These are phyloP conservation scores for Pocillopora damicornis DNA, from an alignment of 64 coral and sea anemone genomes.

Conservation along the genomic window DNA sequence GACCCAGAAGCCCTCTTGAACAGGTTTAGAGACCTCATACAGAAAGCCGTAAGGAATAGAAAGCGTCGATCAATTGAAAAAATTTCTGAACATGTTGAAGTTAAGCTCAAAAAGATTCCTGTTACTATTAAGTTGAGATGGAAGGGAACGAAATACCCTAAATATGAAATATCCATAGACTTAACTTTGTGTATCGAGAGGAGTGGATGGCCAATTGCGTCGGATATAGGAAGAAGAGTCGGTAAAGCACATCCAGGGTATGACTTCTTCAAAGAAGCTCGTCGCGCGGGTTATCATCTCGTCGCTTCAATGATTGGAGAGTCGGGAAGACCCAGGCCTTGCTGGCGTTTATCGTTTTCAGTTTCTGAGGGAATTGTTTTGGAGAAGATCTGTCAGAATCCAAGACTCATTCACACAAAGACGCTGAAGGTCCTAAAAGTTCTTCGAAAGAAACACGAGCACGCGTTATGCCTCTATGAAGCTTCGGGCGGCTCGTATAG, in stretches of 20 bases:
- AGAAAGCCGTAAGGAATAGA: background rate
- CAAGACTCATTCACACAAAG: background rate
- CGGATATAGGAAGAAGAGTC: slow-evolving; percentile 19
- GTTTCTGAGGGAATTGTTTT: slow-evolving; percentile 50
- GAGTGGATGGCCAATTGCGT: slow-evolving; percentile 36
- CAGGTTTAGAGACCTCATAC: slow-evolving; percentile 32
- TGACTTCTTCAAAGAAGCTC: slow-evolving; percentile 4
- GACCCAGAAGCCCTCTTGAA: slow-evolving; percentile 25
- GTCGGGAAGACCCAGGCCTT: slow-evolving; percentile 36
- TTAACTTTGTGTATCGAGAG: slow-evolving; percentile 43
- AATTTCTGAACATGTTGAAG: background rate
- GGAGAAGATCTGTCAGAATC: background rate
- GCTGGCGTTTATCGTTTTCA: slow-evolving; percentile 64
- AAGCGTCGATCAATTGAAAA: background rate
- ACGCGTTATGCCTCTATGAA: slow-evolving; percentile 6
- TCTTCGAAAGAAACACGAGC: slow-evolving; percentile 41
- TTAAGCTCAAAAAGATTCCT: slow-evolving; percentile 51
- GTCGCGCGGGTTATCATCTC: slow-evolving; percentile 36
- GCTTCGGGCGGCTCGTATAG: background rate
- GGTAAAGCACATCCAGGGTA: slow-evolving; percentile 33
- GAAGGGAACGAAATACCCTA: slow-evolving; percentile 41
- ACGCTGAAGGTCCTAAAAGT: slow-evolving; percentile 50
- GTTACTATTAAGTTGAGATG: slow-evolving; percentile 46
- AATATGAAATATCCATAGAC: slow-evolving; percentile 50
- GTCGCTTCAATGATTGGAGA: slow-evolving; percentile 62